A percentile compares a stretch with the other conserved stretches of the same genome.
phyloP scores from a whole-genome alignment of 2,797 vertebrate species.

The Urophycis tenuis region DNA sequence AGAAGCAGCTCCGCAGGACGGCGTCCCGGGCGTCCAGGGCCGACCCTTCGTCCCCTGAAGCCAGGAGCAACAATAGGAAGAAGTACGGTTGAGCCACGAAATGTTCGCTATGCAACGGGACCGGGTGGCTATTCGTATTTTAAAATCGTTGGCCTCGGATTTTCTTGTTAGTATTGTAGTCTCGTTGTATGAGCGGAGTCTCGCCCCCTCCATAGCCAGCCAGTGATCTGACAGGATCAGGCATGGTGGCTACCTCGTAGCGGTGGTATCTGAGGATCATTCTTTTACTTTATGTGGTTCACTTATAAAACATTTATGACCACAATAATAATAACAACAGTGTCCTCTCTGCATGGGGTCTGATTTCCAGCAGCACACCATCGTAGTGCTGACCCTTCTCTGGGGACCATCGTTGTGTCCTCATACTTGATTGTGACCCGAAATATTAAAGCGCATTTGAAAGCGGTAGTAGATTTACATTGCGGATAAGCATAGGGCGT shows the following conservation, averaged over 20 bases:
- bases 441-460: not conserved
- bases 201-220: not conserved
- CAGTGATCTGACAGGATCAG: not conserved
- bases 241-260: not conserved
- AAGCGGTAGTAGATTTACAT: not conserved
- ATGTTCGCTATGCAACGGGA: not conserved
- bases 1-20: constrained; percentile 45
- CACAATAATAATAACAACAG: no score
- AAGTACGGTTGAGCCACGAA: constrained; percentile 42
- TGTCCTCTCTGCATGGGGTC: not conserved
- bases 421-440: not conserved
- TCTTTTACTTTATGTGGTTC: no score
- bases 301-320: no score
- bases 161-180: not conserved
- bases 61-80: constrained; percentile 51
- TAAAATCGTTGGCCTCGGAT: not conserved
- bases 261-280: not conserved
- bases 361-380: not conserved
- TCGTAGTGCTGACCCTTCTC: not conserved
- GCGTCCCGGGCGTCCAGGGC: constrained; percentile 59
- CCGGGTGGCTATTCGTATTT: not conserved
- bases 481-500: not conserved
- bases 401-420: not conserved
- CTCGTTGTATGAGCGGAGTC: not conserved
- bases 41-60: constrained; percentile 43